Conservation (phyloP, 2,888 invertebrate genomes). For the Sphecodes monilicornis region DNA sequence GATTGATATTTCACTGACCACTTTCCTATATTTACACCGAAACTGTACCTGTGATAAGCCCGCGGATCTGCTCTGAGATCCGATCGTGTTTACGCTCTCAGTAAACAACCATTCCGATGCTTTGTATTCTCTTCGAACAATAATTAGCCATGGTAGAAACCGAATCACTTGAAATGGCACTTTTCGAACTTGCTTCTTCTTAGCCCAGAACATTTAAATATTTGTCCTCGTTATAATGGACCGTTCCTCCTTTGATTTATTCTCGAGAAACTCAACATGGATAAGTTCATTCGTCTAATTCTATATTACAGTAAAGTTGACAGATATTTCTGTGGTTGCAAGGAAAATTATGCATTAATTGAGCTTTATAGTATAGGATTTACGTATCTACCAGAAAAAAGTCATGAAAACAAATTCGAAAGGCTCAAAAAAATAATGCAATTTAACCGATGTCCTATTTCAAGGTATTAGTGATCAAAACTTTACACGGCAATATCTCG, state of each 20-base stretch:
- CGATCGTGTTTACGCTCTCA: background rate
- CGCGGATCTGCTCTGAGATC: background rate
- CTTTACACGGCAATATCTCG: too few relatives aligned
- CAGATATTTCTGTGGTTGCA: too few relatives aligned
- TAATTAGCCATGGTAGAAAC: background rate
- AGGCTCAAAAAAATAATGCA: too few relatives aligned
- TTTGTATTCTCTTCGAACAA: background rate
- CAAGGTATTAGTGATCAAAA: too few relatives aligned
- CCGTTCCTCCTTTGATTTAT: background rate
- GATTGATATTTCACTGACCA: constrained; percentile 27
- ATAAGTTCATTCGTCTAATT: background rate
- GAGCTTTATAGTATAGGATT: too few relatives aligned
- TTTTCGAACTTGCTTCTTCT: background rate
- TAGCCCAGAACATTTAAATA: background rate
- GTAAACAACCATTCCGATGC: background rate
- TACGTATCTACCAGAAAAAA: too few relatives aligned
- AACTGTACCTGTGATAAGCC: constrained; percentile 10
- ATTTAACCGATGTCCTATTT: too few relatives aligned
- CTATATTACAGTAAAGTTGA: background rate
- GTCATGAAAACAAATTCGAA: too few relatives aligned
- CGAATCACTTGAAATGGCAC: background rate
- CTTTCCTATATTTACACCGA: constrained; percentile 23
- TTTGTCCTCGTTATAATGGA: background rate
- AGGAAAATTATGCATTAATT: too few relatives aligned
- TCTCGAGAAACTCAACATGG: background rate